Percentiles rank a stretch among this genome's conserved stretches.
Conservation (phyloP, 2,113 vertebrate species). For the Notarius quadriscutis region DNA sequence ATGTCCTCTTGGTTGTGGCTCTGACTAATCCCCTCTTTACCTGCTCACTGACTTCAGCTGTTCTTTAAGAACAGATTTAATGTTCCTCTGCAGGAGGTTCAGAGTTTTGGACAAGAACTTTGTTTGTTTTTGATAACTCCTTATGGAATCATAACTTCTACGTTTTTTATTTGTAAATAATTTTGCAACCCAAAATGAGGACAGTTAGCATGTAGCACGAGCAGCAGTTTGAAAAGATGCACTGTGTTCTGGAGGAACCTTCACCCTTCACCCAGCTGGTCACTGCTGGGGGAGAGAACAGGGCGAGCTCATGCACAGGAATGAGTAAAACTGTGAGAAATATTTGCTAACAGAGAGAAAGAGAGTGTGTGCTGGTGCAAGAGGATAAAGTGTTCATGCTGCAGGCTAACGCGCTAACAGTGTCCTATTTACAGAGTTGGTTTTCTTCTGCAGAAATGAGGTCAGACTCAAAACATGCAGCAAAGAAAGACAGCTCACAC, state of each 20-base stretch:
- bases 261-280: not conserved
- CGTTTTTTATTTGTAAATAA: not conserved
- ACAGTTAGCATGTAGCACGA: not conserved
- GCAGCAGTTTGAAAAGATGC: not conserved
- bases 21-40: not conserved
- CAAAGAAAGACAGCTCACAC: not conserved
- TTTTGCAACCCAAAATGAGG: not conserved
- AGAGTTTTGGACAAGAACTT: not conserved
- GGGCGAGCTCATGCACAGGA: not conserved
- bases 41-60: too few species aligned
- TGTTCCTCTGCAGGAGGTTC: not conserved
- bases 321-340: not conserved
- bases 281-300: not conserved
- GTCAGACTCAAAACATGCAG: conserved; percentile 21
- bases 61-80: not conserved
- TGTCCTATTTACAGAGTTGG: conserved; percentile 16
- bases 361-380: not conserved
- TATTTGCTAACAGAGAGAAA: not conserved
- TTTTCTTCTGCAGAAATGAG: conserved; percentile 26
- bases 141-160: not conserved
- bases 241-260: not conserved
- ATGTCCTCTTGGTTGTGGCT: not conserved
- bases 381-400: conserved; percentile 25
- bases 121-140: not conserved
- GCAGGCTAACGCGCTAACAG: not conserved